These are phyloP conservation scores for Drosophila nannoptera DNA, from an alignment of 1,140 invertebrate genomes.

Conservation along the genomic window DNA sequence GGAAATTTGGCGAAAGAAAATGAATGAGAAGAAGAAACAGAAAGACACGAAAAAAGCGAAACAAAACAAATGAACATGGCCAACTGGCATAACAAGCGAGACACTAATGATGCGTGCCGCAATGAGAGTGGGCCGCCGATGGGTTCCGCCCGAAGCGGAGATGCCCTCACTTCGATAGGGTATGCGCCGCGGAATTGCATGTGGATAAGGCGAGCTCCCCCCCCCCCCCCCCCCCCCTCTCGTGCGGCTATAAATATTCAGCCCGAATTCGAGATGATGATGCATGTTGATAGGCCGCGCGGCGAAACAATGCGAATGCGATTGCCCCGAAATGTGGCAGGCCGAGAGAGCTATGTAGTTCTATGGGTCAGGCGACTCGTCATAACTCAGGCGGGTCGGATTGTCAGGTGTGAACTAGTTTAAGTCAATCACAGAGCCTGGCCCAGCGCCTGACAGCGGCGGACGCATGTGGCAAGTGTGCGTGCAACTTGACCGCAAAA, in stretches of 20 bases:
- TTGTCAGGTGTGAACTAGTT: conserved; percentile 64
- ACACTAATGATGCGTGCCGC: conserved; percentile 61
- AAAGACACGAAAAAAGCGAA: too few relatives aligned
- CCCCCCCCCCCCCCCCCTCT: too few relatives aligned
- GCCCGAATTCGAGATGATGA: conserved; percentile 5
- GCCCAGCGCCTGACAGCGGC: conserved; percentile 29
- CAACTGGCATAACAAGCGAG: conserved; percentile 70
- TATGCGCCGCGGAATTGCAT: too few relatives aligned
- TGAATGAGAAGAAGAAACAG: too few relatives aligned
- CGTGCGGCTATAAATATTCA: too few relatives aligned
- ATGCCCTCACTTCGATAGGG: conserved; percentile 8
- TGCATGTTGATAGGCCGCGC: conserved; percentile 26
- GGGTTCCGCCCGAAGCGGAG: neutral
- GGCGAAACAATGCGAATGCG: conserved; percentile 44
- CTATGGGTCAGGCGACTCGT: conserved; percentile 15
- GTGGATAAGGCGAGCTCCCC: too few relatives aligned
- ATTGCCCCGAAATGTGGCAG: conserved; percentile 57
- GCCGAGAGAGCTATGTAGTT: conserved; percentile 9
- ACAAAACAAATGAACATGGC: conserved; percentile 26
- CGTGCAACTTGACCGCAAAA: conserved; percentile 71
- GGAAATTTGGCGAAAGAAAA: conserved; percentile 45
- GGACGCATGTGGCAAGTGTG: conserved; percentile 19
- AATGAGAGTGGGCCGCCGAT: neutral
- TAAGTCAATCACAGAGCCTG: conserved; percentile 64
- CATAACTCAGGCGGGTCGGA: conserved; percentile 33